phyloP scores from a whole-genome alignment of 2,888 invertebrate genomes.

The Sinotaia quadrata region DNA sequence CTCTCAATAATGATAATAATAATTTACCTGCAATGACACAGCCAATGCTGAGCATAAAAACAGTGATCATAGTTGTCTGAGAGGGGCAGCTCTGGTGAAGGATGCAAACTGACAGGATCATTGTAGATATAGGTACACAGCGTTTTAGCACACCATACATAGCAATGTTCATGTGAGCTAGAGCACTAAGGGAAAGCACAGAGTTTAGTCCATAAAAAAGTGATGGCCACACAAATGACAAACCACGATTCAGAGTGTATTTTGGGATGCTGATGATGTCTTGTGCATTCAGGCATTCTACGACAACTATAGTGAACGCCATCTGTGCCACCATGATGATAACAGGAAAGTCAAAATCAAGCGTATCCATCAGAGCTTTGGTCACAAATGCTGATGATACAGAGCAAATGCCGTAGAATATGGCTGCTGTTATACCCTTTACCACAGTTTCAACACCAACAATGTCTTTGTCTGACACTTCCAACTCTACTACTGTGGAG shows the following conservation, averaged over 20 bases:
- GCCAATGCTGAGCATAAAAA: constrained; percentile 70
- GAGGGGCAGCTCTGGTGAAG: constrained; percentile 69
- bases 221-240: constrained; percentile 73
- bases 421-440: constrained; percentile 64
- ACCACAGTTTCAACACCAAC: constrained; percentile 32
- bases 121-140: constrained; percentile 72
- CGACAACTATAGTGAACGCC: constrained; percentile 70
- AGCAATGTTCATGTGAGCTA: constrained; percentile 75
- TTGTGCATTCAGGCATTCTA: constrained; percentile 68
- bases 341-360: constrained; percentile 74
- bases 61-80: constrained; percentile 60
- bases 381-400: constrained; percentile 73
- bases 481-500: constrained; percentile 17
- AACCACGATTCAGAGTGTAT: constrained; percentile 72
- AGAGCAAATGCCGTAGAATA: constrained; percentile 72
- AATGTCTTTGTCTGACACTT: constrained; percentile 18
- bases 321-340: constrained; percentile 74
- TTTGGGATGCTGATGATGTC: constrained; percentile 63
- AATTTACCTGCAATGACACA: constrained; percentile 73
- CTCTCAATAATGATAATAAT: neutral
- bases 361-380: constrained; percentile 70
- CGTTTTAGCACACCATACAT: constrained; percentile 75
- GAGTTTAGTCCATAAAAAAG: constrained; percentile 74
- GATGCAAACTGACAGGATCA: constrained; percentile 69
- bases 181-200: constrained; percentile 73